These are phyloP conservation scores for Protaetia brevitarsis DNA, from an alignment of 1,140 invertebrate genomes.

Conservation along the genomic window DNA sequence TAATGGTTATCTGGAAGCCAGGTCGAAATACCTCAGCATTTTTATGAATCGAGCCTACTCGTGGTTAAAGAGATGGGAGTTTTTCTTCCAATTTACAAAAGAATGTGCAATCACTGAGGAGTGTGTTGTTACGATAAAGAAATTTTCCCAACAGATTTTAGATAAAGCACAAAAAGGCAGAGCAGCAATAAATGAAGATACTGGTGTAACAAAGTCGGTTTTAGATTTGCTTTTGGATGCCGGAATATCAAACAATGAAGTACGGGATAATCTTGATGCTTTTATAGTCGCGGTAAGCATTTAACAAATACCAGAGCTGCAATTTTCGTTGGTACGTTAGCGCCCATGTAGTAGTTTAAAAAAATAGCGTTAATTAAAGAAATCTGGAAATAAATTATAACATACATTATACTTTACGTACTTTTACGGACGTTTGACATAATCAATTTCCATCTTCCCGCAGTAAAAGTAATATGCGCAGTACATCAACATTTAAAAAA, in stretches of 20 bases:
- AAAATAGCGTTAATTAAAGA: too few relatives aligned
- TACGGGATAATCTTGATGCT: constrained; percentile 78
- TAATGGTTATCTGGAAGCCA: constrained; percentile 28
- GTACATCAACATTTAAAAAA: too few relatives aligned
- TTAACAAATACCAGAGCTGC: too few relatives aligned
- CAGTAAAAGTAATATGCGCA: too few relatives aligned
- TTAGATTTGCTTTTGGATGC: constrained; percentile 31
- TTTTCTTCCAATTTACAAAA: constrained; percentile 25
- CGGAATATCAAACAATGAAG: background rate
- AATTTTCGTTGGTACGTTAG: too few relatives aligned
- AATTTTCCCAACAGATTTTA: constrained; percentile 28
- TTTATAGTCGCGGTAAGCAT: constrained; percentile 68
- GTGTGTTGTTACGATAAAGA: constrained; percentile 28
- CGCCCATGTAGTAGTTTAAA: too few relatives aligned
- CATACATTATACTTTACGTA: too few relatives aligned
- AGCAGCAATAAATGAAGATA: background rate
- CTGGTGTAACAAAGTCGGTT: constrained; percentile 20
- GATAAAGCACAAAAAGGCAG: background rate
- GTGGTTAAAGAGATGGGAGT: constrained; percentile 25
- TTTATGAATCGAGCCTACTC: constrained; percentile 32
- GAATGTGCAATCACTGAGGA: constrained; percentile 25
- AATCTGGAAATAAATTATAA: too few relatives aligned
- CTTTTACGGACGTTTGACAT: too few relatives aligned
- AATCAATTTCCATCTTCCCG: too few relatives aligned
- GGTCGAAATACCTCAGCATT: constrained; percentile 28